phyloP scores from a whole-genome alignment of 2,797 vertebrate genomes.

The Anolis apletophallus region DNA sequence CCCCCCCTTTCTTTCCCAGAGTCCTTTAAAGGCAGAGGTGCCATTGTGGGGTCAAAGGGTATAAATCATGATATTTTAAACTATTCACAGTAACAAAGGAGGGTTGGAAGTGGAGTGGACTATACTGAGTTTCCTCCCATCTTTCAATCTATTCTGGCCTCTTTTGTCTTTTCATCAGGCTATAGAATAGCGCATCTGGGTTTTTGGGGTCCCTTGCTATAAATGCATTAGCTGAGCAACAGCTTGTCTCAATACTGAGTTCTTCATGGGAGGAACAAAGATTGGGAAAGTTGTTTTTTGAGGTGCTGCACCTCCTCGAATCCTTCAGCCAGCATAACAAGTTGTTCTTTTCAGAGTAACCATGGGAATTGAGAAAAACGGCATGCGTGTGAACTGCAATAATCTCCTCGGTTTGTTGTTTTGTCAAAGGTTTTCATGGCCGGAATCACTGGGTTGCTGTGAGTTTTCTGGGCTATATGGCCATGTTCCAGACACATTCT shows the following conservation, averaged over 20 bases:
- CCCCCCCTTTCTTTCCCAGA: neutral
- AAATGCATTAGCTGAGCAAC: neutral
- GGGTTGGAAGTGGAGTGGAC: neutral
- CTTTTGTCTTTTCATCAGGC: conserved; percentile 9
- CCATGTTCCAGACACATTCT: no score
- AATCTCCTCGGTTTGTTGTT: no score
- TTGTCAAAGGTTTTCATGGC: no score
- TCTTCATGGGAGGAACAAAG: neutral
- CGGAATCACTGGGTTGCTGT: no score
- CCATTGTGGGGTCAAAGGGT: neutral
- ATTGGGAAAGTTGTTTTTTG: neutral
- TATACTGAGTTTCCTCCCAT: neutral
- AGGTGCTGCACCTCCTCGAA: no score
- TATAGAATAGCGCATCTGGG: conserved; percentile 8
- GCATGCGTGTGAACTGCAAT: neutral
- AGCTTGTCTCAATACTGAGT: neutral
- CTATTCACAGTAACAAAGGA: neutral
- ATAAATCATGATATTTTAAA: conserved; percentile 20
- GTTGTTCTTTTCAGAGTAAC: neutral
- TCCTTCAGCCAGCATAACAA: no score
- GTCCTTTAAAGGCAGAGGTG: neutral
- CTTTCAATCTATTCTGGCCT: conserved; percentile 2
- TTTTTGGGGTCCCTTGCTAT: neutral
- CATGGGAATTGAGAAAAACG: neutral
- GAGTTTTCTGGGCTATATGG: no score